Conservation (phyloP, 2,888 invertebrate genomes). For the Andricus quercusramuli region DNA sequence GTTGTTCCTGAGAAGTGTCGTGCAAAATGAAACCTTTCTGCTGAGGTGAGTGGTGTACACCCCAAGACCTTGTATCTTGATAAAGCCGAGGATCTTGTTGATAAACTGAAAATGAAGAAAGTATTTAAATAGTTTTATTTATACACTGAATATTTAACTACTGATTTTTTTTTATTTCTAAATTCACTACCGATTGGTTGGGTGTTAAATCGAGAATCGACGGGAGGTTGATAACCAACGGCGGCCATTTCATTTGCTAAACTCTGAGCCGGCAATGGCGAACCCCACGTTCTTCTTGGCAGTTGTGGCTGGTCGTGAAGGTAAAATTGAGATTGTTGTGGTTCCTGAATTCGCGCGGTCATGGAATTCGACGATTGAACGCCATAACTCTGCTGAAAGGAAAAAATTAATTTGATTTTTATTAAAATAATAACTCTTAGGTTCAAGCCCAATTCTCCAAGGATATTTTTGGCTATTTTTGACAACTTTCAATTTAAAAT, state of each 20-base stretch:
- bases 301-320: constrained; percentile 84
- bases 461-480: too few relatives aligned
- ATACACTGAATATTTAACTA: too few relatives aligned
- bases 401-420: neutral
- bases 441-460: too few relatives aligned
- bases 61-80: constrained; percentile 76
- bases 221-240: constrained; percentile 72
- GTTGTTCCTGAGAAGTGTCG: constrained; percentile 78
- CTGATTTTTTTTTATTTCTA: neutral
- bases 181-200: constrained; percentile 65
- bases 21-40: constrained; percentile 85
- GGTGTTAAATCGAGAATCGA: constrained; percentile 71
- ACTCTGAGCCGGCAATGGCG: constrained; percentile 78
- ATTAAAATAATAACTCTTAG: too few relatives aligned
- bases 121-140: neutral
- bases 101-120: constrained; percentile 62
- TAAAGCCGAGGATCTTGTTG: constrained; percentile 74
- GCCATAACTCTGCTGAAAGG: constrained; percentile 66
- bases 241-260: constrained; percentile 75
- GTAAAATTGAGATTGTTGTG: constrained; percentile 85
- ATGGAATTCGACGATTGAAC: constrained; percentile 71
- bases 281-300: constrained; percentile 80
- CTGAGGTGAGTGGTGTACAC: constrained; percentile 75
- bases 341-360: constrained; percentile 68
- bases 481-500: too few relatives aligned